These are phyloP conservation scores for Chaetophractus vellerosus DNA, from an alignment of 2,797 vertebrate genomes.

Conservation along the genomic window DNA sequence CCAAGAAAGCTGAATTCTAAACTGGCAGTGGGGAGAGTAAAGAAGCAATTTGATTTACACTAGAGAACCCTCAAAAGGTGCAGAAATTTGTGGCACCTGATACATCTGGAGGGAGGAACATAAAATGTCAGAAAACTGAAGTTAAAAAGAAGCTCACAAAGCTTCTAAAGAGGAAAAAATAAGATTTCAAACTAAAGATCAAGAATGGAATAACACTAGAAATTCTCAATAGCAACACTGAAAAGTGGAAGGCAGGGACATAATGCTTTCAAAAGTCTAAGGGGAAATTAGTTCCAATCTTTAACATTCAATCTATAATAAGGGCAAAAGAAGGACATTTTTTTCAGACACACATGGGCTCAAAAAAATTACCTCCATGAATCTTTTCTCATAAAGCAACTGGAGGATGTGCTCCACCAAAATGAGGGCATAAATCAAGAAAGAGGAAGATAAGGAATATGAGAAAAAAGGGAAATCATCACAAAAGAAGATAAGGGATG, in stretches of 20 bases:
- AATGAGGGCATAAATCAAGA: not conserved
- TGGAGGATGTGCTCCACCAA: not conserved
- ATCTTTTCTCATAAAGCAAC: not conserved
- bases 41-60: slow-evolving; percentile 5
- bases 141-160: slow-evolving; percentile 32
- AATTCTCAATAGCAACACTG: not conserved
- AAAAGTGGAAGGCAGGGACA: not conserved
- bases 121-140: slow-evolving; percentile 4
- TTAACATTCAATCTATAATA: not conserved
- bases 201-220: not conserved
- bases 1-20: not conserved
- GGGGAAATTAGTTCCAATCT: not conserved
- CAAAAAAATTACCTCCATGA: not conserved
- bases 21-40: not conserved
- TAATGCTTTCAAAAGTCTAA: slow-evolving; percentile 18
- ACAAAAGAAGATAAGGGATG: not conserved
- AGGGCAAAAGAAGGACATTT: not conserved
- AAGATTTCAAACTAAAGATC: slow-evolving; percentile 7
- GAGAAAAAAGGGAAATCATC: not conserved
- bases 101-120: not conserved
- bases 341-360: not conserved
- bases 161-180: not conserved
- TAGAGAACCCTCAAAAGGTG: not conserved
- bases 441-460: not conserved
- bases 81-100: not conserved